These are phyloP conservation scores for Recurvirostra avosetta DNA, from an alignment of 2,113 vertebrate species.

Conservation along the genomic window DNA sequence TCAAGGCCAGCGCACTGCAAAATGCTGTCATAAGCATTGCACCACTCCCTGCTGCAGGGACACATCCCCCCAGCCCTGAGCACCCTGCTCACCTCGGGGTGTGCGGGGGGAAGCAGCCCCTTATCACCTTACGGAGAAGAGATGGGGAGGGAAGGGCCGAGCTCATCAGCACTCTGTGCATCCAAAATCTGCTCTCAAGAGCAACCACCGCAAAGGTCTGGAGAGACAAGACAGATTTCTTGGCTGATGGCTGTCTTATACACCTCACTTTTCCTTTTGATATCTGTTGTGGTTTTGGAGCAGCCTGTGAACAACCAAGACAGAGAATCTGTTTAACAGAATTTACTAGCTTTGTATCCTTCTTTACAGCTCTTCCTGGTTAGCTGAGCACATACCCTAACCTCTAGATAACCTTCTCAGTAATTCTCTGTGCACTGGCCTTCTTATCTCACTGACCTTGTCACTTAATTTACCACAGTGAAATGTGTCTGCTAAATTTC, in stretches of 20 bases:
- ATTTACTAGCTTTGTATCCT: not conserved
- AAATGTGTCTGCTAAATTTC: not conserved
- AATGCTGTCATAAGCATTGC: not conserved
- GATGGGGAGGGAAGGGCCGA: not conserved
- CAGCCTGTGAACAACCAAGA: not conserved
- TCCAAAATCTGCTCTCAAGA: not conserved
- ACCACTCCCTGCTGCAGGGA: not conserved
- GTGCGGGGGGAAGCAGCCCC: not conserved
- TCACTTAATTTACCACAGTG: not conserved
- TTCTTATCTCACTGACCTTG: not conserved
- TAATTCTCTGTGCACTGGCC: not conserved
- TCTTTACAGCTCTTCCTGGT: not conserved
- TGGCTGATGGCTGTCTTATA: not conserved
- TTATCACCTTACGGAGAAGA: not conserved
- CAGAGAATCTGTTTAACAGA: not conserved
- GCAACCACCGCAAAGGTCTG: rapidly evolving
- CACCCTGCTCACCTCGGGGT: not conserved
- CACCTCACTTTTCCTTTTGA: not conserved
- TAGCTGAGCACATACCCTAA: not conserved
- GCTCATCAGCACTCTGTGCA: not conserved
- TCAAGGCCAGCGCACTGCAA: rapidly evolving
- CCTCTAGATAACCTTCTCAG: not conserved
- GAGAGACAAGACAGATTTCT: not conserved
- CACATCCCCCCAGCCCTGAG: not conserved
- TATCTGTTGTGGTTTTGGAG: not conserved